Conservation (phyloP, 1,140 invertebrate genomes). For the Anastatus disparis region DNA sequence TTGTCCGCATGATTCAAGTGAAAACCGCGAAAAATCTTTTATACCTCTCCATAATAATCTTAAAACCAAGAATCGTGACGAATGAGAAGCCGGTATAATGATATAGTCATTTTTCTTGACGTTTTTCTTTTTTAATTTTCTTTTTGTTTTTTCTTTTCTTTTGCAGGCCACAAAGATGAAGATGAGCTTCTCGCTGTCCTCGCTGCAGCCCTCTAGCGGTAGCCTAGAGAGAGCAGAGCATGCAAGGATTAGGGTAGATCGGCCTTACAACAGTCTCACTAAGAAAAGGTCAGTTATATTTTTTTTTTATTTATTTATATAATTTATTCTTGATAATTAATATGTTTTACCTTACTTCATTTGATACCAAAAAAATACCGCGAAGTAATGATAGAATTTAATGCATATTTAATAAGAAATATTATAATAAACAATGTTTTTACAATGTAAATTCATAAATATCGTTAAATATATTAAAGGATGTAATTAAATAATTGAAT, state of each 20-base stretch:
- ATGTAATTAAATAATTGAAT: no score
- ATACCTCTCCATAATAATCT: not conserved
- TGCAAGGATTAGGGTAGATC: slow-evolving; percentile 63
- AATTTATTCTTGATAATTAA: no score
- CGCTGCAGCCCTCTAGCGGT: slow-evolving; percentile 67
- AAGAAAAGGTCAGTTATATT: slow-evolving; percentile 69
- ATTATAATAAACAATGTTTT: no score
- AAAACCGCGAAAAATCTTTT: not conserved
- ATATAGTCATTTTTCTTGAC: not conserved
- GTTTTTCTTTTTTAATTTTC: not conserved
- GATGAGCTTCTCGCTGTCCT: slow-evolving; percentile 69
- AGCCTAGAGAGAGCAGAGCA: slow-evolving; percentile 68
- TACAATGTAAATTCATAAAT: no score
- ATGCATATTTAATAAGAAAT: no score
- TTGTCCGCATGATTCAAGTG: no score
- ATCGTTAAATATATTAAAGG: no score
- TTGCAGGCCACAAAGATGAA: slow-evolving; percentile 55
- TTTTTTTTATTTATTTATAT: not conserved
- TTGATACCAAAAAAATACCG: no score
- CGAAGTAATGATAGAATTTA: no score
- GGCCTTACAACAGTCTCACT: slow-evolving; percentile 76
- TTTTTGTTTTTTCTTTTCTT: not conserved
- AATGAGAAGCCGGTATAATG: not conserved
- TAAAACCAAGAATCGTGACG: no score
- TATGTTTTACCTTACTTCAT: no score